Conservation (phyloP, 2,113 vertebrate genomes). For the Sterna hirundo region DNA sequence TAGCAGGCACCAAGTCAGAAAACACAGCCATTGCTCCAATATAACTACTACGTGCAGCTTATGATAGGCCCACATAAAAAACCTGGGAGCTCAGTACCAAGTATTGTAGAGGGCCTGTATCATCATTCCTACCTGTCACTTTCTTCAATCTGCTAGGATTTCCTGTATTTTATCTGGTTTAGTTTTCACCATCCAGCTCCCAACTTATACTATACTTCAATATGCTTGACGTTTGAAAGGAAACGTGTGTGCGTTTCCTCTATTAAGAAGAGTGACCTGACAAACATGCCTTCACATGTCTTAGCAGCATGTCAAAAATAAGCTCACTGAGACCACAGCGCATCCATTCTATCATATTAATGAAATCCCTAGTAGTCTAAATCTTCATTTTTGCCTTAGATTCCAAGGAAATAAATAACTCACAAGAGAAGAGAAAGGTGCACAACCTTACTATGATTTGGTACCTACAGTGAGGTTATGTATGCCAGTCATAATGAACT, state of each 20-base stretch:
- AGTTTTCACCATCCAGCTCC: not conserved
- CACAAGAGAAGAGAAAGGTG: not conserved
- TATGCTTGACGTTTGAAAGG: not conserved
- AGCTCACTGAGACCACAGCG: not conserved
- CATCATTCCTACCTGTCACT: not conserved
- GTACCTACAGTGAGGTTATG: not conserved
- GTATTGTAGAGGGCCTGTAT: not conserved
- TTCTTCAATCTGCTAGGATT: not conserved
- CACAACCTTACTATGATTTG: not conserved
- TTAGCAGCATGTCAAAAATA: slow-evolving; percentile 41
- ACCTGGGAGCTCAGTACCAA: not conserved
- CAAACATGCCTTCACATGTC: not conserved
- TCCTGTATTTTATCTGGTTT: not conserved
- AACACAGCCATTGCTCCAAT: not conserved
- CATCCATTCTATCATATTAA: slow-evolving; percentile 38
- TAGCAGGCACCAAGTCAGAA: not conserved
- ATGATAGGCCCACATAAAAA: not conserved
- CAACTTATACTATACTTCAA: not conserved
- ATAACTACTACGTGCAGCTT: not conserved
- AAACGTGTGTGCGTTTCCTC: not conserved
- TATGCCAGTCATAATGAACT: not conserved
- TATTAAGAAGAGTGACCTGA: slow-evolving; percentile 23
- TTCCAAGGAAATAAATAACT: slow-evolving; percentile 3
- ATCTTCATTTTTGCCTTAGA: not conserved
- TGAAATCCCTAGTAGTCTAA: slow-evolving; percentile 27